phyloP scores from a whole-genome alignment of 1,140 invertebrate genomes.

The Drosophila kepulauana region DNA sequence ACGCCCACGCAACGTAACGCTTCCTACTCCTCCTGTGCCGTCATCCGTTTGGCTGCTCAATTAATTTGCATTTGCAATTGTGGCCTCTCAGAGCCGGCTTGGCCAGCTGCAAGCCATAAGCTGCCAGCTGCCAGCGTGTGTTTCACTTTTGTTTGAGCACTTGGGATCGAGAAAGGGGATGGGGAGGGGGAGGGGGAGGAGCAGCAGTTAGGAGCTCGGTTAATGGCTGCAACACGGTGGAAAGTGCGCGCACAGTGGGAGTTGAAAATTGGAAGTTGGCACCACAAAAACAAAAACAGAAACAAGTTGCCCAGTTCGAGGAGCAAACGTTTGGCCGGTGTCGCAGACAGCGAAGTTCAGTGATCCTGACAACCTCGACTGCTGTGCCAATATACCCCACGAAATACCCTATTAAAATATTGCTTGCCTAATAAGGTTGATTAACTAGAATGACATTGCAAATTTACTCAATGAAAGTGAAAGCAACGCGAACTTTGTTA shows the following conservation, averaged over 20 bases:
- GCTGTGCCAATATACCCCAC: background rate
- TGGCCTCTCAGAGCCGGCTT: slow-evolving; percentile 55
- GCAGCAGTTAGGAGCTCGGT: no score
- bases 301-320: slow-evolving; percentile 27
- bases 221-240: slow-evolving; percentile 28
- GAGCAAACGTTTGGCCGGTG: slow-evolving; percentile 21
- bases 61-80: slow-evolving; percentile 71
- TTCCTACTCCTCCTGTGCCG: slow-evolving; percentile 41
- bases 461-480: background rate
- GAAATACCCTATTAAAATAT: background rate
- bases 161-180: no score
- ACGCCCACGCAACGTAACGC: slow-evolving; percentile 15
- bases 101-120: slow-evolving; percentile 43
- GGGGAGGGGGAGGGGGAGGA: background rate
- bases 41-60: slow-evolving; percentile 52
- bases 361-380: slow-evolving; percentile 31
- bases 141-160: slow-evolving; percentile 38
- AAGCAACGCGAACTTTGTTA: no score
- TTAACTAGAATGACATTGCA: background rate
- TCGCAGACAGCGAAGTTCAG: slow-evolving; percentile 30
- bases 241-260: slow-evolving; percentile 49
- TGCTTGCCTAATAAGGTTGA: no score
- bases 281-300: background rate
- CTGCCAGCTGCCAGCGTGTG: slow-evolving; percentile 20
- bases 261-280: slow-evolving; percentile 12